Conservation (phyloP, 2,113 vertebrate species). For the Hypomesus transpacificus region DNA sequence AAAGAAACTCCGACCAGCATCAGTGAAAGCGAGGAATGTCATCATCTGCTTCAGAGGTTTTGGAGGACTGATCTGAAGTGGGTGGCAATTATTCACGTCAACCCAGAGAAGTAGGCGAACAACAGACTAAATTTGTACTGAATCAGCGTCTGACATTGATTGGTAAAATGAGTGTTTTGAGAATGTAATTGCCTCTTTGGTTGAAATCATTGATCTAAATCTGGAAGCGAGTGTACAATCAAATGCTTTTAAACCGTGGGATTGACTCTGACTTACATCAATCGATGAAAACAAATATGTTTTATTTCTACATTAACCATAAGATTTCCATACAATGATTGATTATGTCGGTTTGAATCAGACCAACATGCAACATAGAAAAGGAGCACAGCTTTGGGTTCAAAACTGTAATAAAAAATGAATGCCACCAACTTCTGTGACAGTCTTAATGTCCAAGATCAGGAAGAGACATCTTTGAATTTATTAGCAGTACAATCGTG, state of each 20-base stretch:
- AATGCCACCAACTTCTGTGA: conserved; percentile 14
- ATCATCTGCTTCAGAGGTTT: conserved; percentile 54
- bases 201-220: conserved; percentile 61
- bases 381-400: background rate
- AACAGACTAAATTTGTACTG: conserved; percentile 48
- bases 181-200: conserved; percentile 62
- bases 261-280: conserved; percentile 1
- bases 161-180: conserved; percentile 43
- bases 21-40: conserved; percentile 41
- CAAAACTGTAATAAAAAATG: background rate
- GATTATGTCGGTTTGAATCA: background rate
- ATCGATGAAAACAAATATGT: background rate
- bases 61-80: conserved; percentile 49
- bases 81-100: conserved; percentile 42
- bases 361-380: background rate
- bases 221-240: conserved; percentile 30
- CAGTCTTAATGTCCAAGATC: conserved; percentile 44
- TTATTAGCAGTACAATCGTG: conserved; percentile 48
- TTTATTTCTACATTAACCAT: conserved; percentile 38
- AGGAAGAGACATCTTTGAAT: conserved; percentile 33
- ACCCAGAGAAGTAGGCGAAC: conserved; percentile 55
- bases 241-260: conserved; percentile 19
- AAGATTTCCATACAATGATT: conserved; percentile 13
- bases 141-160: conserved; percentile 57
- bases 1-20: conserved; percentile 48